Base-by-base conservation (phyloP, 1,140 invertebrate species). In the Telenomus remus region DNA sequence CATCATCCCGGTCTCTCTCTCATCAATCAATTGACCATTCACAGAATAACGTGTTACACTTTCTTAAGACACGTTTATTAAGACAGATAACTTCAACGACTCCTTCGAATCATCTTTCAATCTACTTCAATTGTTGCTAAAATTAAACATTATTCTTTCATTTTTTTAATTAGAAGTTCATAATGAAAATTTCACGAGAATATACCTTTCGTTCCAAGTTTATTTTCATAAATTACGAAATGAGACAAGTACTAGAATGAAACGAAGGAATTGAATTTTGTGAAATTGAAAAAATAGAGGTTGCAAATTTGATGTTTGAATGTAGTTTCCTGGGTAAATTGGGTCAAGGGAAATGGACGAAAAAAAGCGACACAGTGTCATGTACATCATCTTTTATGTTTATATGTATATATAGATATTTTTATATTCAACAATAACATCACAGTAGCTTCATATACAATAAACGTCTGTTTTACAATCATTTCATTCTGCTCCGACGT, bases 361-460 rank as follows among this genome's bases (percentile, higher is more conserved):
- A 56, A 34, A 49, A 56, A 44, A 15, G 19, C 1, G 27, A 4
- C 42, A 56, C 64, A 66, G 46, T 44, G 60, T 74, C 61, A 66
- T 74, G 65, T 80, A 83, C 77, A 80, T 73, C 73, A 79, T 81
- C 56, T 72, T 81, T 76, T 82, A 73, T 81, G 61, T 79, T 71
- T 70, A 73, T 82, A 65, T 78, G 74, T 80, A 78, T 79, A 76
- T 84, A 66, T 78, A 73, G 63, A 75, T 80, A 78, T 82, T 80
- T 81, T 84, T 82, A 86, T 87, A 85, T 87, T 86, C 83, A 86
- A 86, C 85, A 84, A 81, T 86, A 86, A 87, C 85, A 86, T 87
- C 85, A 86, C 86, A 87, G 86, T 85, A 85, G 84, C 84, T 86
- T 86, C 82, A 85, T 86, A 84, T 87, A 87, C 82, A 85, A 85